Evolutionary conservation across 2,888 invertebrate species (phyloP).

Genomic region (Gortyna flavago): DNA sequence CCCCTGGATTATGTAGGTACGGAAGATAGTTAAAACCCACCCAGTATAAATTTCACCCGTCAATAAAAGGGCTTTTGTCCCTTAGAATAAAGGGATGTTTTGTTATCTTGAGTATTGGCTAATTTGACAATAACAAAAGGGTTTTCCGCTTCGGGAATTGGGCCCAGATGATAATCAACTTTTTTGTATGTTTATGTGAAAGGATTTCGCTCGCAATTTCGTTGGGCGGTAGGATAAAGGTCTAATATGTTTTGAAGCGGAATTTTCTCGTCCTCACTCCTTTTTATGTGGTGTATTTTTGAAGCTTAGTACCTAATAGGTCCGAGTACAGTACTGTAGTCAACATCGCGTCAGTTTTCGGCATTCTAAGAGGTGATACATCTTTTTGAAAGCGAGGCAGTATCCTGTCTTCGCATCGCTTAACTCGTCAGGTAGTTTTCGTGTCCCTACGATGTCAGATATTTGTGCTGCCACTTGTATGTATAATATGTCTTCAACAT

Average conservation of each 20-base stretch:
- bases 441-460: not conserved
- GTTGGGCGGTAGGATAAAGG: conserved; percentile 58
- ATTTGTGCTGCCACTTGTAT: no score
- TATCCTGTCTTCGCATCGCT: not conserved
- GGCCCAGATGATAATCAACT: conserved; percentile 85
- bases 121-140: conserved; percentile 90
- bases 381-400: not conserved
- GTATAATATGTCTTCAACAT: not conserved
- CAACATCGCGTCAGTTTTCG: not conserved
- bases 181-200: conserved; percentile 78
- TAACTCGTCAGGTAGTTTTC: not conserved
- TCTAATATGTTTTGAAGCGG: conserved; percentile 53
- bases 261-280: conserved; percentile 33
- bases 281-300: conserved; percentile 29
- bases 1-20: conserved; percentile 80
- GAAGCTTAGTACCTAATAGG: not conserved
- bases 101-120: conserved; percentile 90
- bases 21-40: conserved; percentile 88
- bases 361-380: not conserved
- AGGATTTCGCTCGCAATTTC: conserved; percentile 77
- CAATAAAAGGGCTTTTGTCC: conserved; percentile 89
- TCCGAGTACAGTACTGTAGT: no score
- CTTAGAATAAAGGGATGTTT: conserved; percentile 86
- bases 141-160: conserved; percentile 85
- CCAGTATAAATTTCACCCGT: conserved; percentile 87